Evolutionary conservation across 2,113 vertebrate species (phyloP).

Genomic region (Misgurnus mizolepis): DNA sequence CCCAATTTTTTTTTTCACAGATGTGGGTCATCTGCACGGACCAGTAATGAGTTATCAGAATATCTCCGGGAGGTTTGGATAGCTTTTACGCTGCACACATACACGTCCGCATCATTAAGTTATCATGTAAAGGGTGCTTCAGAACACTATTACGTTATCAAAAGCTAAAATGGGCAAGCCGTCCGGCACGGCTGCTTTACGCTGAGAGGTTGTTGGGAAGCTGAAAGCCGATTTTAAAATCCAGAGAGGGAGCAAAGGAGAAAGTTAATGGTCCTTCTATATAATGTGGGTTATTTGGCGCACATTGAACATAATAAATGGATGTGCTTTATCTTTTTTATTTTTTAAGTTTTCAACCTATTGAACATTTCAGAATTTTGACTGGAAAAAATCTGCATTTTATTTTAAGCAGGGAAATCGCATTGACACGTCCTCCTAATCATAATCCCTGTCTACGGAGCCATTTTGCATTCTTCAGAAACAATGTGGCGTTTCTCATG

Average conservation of each 20-base stretch:
- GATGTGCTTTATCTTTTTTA: constrained; percentile 39
- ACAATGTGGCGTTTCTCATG: constrained; percentile 14
- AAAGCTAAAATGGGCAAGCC: constrained; percentile 61
- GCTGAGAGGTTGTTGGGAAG: constrained; percentile 47
- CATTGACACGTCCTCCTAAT: not conserved
- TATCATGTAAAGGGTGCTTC: constrained; percentile 69
- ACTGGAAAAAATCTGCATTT: constrained; percentile 38
- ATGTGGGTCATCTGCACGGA: constrained; percentile 58
- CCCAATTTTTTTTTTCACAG: constrained; percentile 52
- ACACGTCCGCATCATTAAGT: constrained; percentile 65
- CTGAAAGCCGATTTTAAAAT: constrained; percentile 45
- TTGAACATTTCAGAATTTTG: constrained; percentile 50
- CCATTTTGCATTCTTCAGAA: constrained; percentile 22
- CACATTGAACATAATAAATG: constrained; percentile 49
- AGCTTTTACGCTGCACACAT: constrained; percentile 62
- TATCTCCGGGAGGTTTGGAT: constrained; percentile 61
- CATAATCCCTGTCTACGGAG: not conserved
- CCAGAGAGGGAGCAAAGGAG: constrained; percentile 37
- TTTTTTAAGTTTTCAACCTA: constrained; percentile 43
- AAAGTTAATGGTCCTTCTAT: constrained; percentile 49
- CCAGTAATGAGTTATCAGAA: constrained; percentile 67
- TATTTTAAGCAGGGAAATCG: not conserved
- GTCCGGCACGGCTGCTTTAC: constrained; percentile 46
- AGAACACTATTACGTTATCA: constrained; percentile 70
- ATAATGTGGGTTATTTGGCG: constrained; percentile 61